Conservation (phyloP, 2,888 invertebrate genomes). For the Argyresthia albistria region DNA sequence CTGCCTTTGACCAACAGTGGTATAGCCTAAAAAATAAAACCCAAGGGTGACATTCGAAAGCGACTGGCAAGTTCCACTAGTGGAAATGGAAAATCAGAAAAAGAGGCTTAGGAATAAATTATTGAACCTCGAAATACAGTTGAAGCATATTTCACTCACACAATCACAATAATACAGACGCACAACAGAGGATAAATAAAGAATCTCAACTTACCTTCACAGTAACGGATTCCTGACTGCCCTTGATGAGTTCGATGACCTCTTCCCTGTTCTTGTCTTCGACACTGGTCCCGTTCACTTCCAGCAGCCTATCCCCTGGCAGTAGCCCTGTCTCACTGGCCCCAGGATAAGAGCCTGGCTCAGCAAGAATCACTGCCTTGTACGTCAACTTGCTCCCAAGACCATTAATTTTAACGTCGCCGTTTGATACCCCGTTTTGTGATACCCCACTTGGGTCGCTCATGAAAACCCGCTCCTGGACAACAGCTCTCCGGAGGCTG, state of each 20-base stretch:
- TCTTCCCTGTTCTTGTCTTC: slow-evolving; percentile 90
- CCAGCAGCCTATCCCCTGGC: slow-evolving; percentile 94
- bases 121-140: too few relatives aligned
- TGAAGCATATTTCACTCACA: too few relatives aligned
- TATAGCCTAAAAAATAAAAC: too few relatives aligned
- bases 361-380: slow-evolving; percentile 89
- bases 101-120: too few relatives aligned
- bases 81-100: too few relatives aligned
- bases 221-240: slow-evolving; percentile 85
- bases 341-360: slow-evolving; percentile 86
- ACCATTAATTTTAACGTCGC: slow-evolving; percentile 38
- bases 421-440: slow-evolving; percentile 40
- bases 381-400: slow-evolving; percentile 65
- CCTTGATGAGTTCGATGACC: slow-evolving; percentile 93
- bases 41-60: too few relatives aligned
- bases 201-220: slow-evolving; percentile 80
- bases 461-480: slow-evolving; percentile 77
- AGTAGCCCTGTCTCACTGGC: slow-evolving; percentile 88
- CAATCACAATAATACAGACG: too few relatives aligned
- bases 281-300: slow-evolving; percentile 90
- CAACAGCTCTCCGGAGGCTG: slow-evolving; percentile 89
- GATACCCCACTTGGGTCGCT: slow-evolving; percentile 48
- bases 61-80: too few relatives aligned
- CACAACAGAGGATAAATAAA: too few relatives aligned
- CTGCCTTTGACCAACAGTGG: too few relatives aligned